phyloP scores from a whole-genome alignment of 1,140 invertebrate genomes.

The Melanaphis sacchari region DNA sequence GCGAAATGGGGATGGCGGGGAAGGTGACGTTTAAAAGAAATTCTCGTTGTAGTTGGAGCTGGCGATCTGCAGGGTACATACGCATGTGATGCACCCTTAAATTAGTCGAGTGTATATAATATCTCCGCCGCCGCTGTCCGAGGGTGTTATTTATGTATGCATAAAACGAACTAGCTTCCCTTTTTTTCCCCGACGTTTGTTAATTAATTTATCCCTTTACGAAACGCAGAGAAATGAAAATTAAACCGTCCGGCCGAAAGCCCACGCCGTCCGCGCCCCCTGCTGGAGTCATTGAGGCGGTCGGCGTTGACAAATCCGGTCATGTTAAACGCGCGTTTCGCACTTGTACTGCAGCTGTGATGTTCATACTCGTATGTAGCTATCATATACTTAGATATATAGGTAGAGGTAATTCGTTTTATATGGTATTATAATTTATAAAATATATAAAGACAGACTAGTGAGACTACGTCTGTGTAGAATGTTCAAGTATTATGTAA shows the following conservation, averaged over 20 bases:
- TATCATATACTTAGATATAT: background rate
- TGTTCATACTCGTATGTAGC: too few relatives aligned
- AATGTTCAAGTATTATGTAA: too few relatives aligned
- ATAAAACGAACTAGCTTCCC: constrained; percentile 6
- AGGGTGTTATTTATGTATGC: constrained; percentile 3
- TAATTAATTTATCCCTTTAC: background rate
- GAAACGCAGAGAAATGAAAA: background rate
- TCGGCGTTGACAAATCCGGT: background rate
- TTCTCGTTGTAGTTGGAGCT: background rate
- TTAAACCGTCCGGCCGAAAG: background rate
- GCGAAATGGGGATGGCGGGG: background rate
- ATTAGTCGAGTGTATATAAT: background rate
- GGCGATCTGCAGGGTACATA: background rate
- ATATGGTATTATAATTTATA: background rate
- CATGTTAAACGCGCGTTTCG: background rate
- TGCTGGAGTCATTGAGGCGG: background rate
- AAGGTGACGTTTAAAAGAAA: background rate
- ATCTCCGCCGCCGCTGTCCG: background rate
- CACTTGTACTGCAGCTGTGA: background rate
- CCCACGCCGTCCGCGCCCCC: too few relatives aligned
- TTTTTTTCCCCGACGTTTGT: background rate
- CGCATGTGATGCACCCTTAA: background rate
- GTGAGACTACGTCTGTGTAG: background rate
- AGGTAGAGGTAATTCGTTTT: background rate
- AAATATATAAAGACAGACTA: too few relatives aligned